These are phyloP conservation scores for Scaptomyza cyrtandrae DNA, from an alignment of 2,888 invertebrate species.

Conservation along the genomic window DNA sequence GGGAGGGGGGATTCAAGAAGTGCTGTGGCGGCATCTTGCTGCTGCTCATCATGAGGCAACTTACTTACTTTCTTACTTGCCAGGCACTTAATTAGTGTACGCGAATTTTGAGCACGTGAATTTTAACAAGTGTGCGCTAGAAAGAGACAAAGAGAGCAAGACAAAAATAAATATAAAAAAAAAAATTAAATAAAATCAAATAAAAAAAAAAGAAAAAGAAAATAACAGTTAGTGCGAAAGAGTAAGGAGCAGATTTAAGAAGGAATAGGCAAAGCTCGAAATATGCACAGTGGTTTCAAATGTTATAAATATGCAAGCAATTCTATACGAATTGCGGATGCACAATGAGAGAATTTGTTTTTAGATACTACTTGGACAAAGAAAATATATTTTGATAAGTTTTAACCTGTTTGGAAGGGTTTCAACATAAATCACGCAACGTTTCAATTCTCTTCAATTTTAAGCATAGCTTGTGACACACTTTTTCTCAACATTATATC, in stretches of 20 bases:
- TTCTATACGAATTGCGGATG: too few relatives aligned
- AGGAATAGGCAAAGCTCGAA: constrained; percentile 18
- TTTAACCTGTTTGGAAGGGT: too few relatives aligned
- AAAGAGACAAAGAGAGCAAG: constrained; percentile 10
- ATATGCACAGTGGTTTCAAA: constrained; percentile 27
- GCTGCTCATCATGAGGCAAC: constrained; percentile 70
- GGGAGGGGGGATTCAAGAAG: constrained; percentile 3
- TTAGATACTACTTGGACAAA: too few relatives aligned
- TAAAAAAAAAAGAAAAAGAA: not conserved
- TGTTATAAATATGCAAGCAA: not conserved
- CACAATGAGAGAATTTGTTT: too few relatives aligned
- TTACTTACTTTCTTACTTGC: constrained; percentile 73
- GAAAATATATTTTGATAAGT: too few relatives aligned
- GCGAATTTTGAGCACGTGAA: constrained; percentile 78
- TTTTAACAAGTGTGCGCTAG: constrained; percentile 67
- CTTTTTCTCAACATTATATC: too few relatives aligned
- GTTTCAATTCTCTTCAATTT: too few relatives aligned
- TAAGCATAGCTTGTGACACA: too few relatives aligned
- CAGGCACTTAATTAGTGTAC: constrained; percentile 78
- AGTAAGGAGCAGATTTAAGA: not conserved
- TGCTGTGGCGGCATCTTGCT: constrained; percentile 44
- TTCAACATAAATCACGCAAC: too few relatives aligned
- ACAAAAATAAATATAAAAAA: not conserved
- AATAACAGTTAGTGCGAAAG: not conserved
- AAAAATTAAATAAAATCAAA: not conserved